Conservation (phyloP, 2,797 vertebrate genomes). For the Pipistrellus nathusii region DNA sequence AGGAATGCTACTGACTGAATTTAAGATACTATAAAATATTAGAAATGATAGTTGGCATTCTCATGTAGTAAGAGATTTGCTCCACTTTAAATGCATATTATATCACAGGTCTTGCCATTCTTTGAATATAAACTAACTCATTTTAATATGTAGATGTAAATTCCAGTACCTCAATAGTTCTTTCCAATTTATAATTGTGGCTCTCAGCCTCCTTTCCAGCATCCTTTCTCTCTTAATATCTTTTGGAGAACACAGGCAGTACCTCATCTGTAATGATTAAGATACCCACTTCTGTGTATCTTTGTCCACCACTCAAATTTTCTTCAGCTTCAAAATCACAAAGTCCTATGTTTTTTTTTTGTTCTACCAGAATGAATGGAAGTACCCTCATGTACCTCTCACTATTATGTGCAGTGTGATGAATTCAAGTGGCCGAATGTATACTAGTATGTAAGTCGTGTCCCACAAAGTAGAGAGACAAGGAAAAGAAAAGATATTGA, state of each 20-base stretch:
- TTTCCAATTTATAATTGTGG: neutral
- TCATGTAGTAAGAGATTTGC: neutral
- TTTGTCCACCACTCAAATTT: neutral
- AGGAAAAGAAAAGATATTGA: neutral
- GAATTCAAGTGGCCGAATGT: neutral
- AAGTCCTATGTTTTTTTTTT: neutral
- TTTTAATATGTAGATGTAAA: conserved; percentile 10
- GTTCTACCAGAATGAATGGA: no score
- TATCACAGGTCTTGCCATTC: neutral
- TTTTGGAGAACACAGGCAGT: neutral
- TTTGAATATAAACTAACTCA: neutral
- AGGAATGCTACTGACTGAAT: neutral
- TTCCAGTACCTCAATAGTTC: neutral
- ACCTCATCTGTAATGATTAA: neutral
- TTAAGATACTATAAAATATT: neutral
- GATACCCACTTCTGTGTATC: neutral
- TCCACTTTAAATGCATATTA: neutral
- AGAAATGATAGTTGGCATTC: neutral
- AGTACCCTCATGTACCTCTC: neutral
- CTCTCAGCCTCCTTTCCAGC: neutral
- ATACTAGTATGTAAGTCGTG: neutral
- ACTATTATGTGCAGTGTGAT: neutral
- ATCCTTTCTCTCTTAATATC: neutral
- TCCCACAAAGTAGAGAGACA: neutral
- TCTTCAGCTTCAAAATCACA: neutral